Percentiles rank a stretch among this genome's conserved stretches.
phyloP scores from a whole-genome alignment of 2,113 vertebrate species.

The Glaucomys volans region DNA sequence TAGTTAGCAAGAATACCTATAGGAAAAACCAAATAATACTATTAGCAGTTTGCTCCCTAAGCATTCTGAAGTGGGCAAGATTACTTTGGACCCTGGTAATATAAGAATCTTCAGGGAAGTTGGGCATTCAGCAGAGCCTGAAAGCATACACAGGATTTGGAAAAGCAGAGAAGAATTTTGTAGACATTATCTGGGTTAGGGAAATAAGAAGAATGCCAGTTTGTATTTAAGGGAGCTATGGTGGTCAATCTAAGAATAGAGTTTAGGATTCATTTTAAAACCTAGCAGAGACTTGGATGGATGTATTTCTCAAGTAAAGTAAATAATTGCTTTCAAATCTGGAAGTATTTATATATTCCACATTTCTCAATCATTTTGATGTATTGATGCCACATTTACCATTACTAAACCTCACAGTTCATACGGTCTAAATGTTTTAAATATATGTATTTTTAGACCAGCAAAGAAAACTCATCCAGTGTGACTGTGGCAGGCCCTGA shows the following conservation, averaged over 20 bases:
- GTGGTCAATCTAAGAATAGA: background rate
- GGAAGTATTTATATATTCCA: background rate
- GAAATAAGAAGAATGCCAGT: background rate
- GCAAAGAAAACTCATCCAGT: conserved; percentile 63
- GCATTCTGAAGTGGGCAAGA: background rate
- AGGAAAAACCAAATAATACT: background rate
- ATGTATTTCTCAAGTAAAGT: conserved; percentile 9
- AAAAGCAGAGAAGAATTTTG: background rate
- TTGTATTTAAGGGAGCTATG: background rate
- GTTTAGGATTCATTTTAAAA: background rate
- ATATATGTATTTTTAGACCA: conserved; percentile 77
- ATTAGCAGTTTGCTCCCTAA: background rate
- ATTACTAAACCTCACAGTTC: conserved; percentile 25
- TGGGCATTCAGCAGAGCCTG: background rate
- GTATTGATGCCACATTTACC: background rate
- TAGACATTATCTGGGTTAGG: background rate
- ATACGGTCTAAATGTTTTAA: conserved; percentile 61
- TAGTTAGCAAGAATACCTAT: background rate
- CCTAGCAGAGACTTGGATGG: background rate
- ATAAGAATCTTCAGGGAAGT: background rate
- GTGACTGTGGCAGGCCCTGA: conserved; percentile 47
- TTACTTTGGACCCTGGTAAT: background rate
- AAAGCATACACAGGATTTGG: background rate
- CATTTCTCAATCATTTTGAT: conserved; percentile 44
- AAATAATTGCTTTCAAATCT: background rate